Evolutionary conservation across 2,888 invertebrate species (phyloP), one percentile per base, ranked within the genome.

Genomic region (Serripes groenlandicus): DNA sequence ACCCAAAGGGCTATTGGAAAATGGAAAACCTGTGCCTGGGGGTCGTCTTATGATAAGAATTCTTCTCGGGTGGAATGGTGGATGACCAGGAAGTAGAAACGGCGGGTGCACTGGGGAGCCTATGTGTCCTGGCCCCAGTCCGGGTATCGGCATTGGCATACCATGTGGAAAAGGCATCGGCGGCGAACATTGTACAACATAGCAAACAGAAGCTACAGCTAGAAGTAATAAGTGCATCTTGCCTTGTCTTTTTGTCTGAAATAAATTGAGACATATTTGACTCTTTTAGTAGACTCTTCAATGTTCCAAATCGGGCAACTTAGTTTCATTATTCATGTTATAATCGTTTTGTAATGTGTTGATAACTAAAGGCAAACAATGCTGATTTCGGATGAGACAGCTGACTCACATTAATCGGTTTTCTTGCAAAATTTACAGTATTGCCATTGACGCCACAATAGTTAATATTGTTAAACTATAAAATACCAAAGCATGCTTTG

Each of bases 1-100:
- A 15, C 35, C 34, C 0, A 23, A 26, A n/a, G 23, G 35, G 28
- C 66, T 42, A 9, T 56, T 26, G 56, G 11, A 15, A 28, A 66
- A 66, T 15, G 66, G 66, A 28, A 66, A 66, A 37, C 34, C 42
- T 23, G 66, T 26, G 1, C 66, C 66, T 26, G 66, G 66, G 9
- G 66, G 66, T 5, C 42, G 42, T 66, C 66, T 23, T 0, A 66
- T 37, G 0, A 66, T 66, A 23, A 66, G 26, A 28, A 66, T 66
- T 42, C 66, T 37, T 66, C 66, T 37, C 21, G 66, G 66, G 9
- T 34, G 21, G 21, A 49, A 5, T 26, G 66, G 66, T 28, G 28
- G 7, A 18, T 2, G 42, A 26, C 35, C 35, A 15, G 42, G 42
- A 28, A 42, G 42, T 9, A 66, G 26, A 3, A 66, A 42, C 26